These are phyloP conservation scores for Ptyas mucosa DNA, from an alignment of 2,113 vertebrate species.

Conservation along the genomic window DNA sequence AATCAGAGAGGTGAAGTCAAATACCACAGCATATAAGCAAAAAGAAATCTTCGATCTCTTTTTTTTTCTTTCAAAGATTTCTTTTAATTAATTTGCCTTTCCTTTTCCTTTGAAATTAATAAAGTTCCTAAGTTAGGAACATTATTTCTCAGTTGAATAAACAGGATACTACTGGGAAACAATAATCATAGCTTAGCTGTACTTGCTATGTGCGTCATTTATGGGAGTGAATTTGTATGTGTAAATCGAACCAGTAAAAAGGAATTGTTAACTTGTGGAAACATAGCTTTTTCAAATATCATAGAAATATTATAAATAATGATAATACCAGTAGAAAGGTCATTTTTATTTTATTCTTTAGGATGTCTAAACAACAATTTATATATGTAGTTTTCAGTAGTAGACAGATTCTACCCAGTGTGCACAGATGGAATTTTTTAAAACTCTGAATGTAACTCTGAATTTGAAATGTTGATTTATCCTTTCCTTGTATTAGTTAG, in stretches of 20 bases:
- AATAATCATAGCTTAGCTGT: constrained; percentile 17
- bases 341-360: not conserved
- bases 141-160: constrained; percentile 21
- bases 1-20: constrained; percentile 31
- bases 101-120: constrained; percentile 3
- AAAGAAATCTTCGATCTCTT: constrained; percentile 1
- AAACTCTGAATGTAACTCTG: not conserved
- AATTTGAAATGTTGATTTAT: not conserved
- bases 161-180: constrained; percentile 26
- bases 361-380: not conserved
- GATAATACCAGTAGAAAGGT: not conserved
- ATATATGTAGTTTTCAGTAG: not conserved
- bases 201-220: not conserved
- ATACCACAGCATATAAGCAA: not conserved
- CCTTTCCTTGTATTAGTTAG: not conserved
- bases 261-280: not conserved
- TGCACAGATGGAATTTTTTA: not conserved
- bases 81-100: constrained; percentile 10
- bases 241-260: not conserved
- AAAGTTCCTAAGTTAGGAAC: not conserved
- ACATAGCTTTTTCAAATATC: constrained; percentile 15
- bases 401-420: not conserved
- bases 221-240: not conserved
- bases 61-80: constrained; percentile 10
- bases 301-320: not conserved